A percentile compares a stretch with the other conserved stretches of the same genome.
Conservation (phyloP, 2,113 vertebrate species). For the Sus scrofa region T2T-Sscrofa CM000825.6:60199001-60199500, state of each 20-base stretch:
- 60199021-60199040: too few species aligned
- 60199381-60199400: conserved; percentile 17
- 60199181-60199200: neutral
- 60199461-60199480: neutral
- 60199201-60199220: neutral
- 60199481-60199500: conserved; percentile 48
- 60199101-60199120: neutral
- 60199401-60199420: conserved; percentile 27
- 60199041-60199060: neutral
- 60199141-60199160: neutral
- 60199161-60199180: neutral
- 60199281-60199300: conserved; percentile 54
- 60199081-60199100: neutral
- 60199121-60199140: neutral
- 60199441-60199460: neutral
- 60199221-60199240: neutral
- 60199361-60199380: conserved; percentile 62
- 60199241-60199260: neutral
- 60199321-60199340: neutral
- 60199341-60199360: neutral
- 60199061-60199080: neutral
- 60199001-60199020: too few species aligned
- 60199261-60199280: neutral
- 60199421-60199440: neutral
- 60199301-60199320: conserved; percentile 75